Evolutionary conservation across 2,113 vertebrate species (phyloP).

Genomic region (Leucoraja erinaceus): DNA sequence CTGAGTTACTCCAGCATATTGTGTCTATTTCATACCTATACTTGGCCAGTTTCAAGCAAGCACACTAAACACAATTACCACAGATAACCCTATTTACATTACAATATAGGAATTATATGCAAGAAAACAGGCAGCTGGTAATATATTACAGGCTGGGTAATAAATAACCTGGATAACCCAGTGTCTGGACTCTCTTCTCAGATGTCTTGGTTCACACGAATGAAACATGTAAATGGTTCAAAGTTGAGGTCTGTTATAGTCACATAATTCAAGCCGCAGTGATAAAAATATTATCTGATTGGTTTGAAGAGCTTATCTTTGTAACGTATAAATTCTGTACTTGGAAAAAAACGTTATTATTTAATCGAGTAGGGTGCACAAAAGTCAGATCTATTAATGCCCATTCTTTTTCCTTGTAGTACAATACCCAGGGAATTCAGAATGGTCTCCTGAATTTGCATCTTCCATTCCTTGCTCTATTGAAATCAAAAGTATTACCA

Average conservation of each 20-base stretch:
- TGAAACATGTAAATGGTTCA: not conserved
- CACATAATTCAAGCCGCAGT: not conserved
- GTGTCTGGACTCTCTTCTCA: not conserved
- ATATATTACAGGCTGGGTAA: not conserved
- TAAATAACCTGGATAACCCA: not conserved
- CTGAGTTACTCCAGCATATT: no score
- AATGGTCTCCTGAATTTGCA: not conserved
- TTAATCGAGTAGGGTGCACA: not conserved
- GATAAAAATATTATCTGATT: not conserved
- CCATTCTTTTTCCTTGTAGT: not conserved
- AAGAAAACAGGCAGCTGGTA: constrained; percentile 1
- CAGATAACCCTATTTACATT: not conserved
- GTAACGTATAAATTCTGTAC: not conserved
- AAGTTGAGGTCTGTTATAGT: not conserved
- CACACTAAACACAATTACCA: not conserved
- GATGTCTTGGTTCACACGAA: not conserved
- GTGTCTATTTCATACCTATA: not conserved
- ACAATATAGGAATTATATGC: not conserved
- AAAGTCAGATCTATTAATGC: not conserved
- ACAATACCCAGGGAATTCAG: not conserved
- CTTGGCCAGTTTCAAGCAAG: not conserved
- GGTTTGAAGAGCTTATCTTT: not conserved
- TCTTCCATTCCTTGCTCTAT: not conserved
- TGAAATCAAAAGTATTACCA: not conserved
- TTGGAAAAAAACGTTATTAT: no score